Evolutionary conservation across 2,797 vertebrate genomes (phyloP), one percentile per base, ranked within the genome.

Genomic region (Catamblyrhynchus diadema): DNA sequence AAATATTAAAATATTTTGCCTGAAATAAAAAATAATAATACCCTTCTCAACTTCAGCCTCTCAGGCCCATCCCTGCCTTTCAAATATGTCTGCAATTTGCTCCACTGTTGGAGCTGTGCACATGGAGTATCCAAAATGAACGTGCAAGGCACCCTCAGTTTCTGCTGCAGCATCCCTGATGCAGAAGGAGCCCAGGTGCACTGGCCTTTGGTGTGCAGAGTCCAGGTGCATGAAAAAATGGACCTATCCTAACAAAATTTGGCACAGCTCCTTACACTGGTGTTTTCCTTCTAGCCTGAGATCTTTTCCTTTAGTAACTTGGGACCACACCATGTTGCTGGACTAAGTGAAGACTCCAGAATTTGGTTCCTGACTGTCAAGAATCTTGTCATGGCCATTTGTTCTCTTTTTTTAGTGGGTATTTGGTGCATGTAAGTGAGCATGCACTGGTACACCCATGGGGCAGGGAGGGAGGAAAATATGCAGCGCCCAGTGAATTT

Each of bases 321-420:
- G 23, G 7, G 50, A 35, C 33, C 48, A 53, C 28, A 41, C 7
- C 22, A 13, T 35, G 88, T 84, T 12, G 1, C 30, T 39, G 44
- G 35, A 59, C 28, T 35, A 23, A 79, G 23, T 1, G 2, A 53
- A 61, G 50, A 62, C 24, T 53, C 50, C 21, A 47, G n/a, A 61
- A 39, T 54, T 22, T 18, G 13, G 7, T 8, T 80, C 25, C 23
- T 75, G 50, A 53, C 73, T 93, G 51, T 56, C 15, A 51, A 75
- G 30, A 22, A 37, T 50, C 44, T 59, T 70, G 24, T 17, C 30
- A 8, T 25, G 12, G 37, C 0, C 0, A 6, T 57, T 64, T 41
- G 10, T 28, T 53, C 13, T 53, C 42, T 35, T 6, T 6, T 37
- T 50, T 44, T 15, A 17, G 10, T 53, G 6, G 54, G 14, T 17